Evolutionary conservation across 2,888 invertebrate genomes (phyloP), one percentile per base, ranked within the genome.

Genomic region (Griposia aprilina): DNA sequence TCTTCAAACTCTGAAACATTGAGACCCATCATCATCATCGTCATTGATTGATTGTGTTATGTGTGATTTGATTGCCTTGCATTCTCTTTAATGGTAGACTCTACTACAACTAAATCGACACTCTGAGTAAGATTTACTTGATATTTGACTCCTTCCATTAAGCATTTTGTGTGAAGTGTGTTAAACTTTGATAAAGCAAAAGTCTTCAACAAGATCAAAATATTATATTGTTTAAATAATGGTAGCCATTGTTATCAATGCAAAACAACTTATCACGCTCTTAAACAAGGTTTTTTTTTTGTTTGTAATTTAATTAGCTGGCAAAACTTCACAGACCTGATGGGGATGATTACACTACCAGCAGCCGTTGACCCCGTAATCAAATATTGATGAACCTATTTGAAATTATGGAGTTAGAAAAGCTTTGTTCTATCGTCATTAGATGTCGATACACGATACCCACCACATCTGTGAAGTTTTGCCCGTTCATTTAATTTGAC

Each of bases 61-160:
- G n/a, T n/a, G n/a, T n/a, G n/a, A n/a, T n/a, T n/a, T n/a, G n/a
- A n/a, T n/a, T 50, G 71, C 69, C 69, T 59, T 59, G 77, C 72
- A 78, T 84, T 81, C 23, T 59, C 48, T 73, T 74, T 72, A 60
- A 65, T 77, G 62, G 68, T 26, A 17, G 48, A 76, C 74, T 63
- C 57, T 52, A 68, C n/a, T 45, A 55, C 41, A 55, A 17, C 45
- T 23, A 23, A 74, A 76, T 66, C 71, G 70, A 67, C 59, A 74
- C 15, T 63, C 80, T 60, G 60, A 65, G 45, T 76, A 26, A 71
- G 50, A 71, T 76, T 23, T 60, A 74, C 63, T 36, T 60, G 15
- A 69, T 41, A 72, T 66, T 71, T 60, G 26, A 6, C 5, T 57
- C 20, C 13, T 36, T 30, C 8, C 2, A 78, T 57, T 36, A 69